Percentiles rank a stretch among this genome's conserved stretches.
phyloP scores from a whole-genome alignment of 2,888 invertebrate genomes.

The Stenolophus ochropezus region DNA sequence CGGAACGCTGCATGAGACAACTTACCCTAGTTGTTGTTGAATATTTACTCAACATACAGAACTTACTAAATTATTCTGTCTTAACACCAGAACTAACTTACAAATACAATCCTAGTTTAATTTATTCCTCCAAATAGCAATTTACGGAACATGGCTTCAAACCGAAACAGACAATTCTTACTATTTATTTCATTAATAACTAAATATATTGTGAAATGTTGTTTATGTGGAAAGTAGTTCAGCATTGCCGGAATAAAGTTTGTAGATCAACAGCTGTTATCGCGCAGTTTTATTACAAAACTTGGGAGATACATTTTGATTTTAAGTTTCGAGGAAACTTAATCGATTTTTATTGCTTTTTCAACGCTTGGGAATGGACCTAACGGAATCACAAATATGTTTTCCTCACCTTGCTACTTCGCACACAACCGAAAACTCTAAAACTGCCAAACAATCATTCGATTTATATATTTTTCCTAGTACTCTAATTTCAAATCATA shows the following conservation, averaged over 20 bases:
- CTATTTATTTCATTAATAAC: not conserved
- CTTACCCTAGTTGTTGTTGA: conserved; percentile 7
- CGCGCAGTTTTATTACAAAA: conserved; percentile 50
- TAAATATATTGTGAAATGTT: not conserved
- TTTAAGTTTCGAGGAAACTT: conserved; percentile 45
- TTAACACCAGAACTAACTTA: conserved; percentile 16
- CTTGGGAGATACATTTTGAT: conserved; percentile 47
- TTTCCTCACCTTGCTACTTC: too few species aligned
- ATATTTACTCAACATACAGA: not conserved
- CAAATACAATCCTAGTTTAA: not conserved
- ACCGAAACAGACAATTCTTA: not conserved
- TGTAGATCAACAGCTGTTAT: conserved; percentile 50
- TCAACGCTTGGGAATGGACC: conserved; percentile 17
- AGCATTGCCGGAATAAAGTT: conserved; percentile 38
- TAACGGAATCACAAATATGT: too few species aligned
- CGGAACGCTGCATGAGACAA: not conserved
- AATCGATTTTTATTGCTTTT: conserved; percentile 50
- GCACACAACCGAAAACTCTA: too few species aligned
- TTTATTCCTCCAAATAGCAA: conserved; percentile 2
- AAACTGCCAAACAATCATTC: too few species aligned
- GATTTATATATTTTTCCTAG: too few species aligned
- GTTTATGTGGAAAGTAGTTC: not conserved
- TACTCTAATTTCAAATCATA: too few species aligned
- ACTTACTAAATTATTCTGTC: conserved; percentile 11
- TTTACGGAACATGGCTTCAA: not conserved